Evolutionary conservation across 2,888 invertebrate genomes (phyloP), one percentile per base, ranked within the genome.

Genomic region (Dermolepida albohirtum): DNA sequence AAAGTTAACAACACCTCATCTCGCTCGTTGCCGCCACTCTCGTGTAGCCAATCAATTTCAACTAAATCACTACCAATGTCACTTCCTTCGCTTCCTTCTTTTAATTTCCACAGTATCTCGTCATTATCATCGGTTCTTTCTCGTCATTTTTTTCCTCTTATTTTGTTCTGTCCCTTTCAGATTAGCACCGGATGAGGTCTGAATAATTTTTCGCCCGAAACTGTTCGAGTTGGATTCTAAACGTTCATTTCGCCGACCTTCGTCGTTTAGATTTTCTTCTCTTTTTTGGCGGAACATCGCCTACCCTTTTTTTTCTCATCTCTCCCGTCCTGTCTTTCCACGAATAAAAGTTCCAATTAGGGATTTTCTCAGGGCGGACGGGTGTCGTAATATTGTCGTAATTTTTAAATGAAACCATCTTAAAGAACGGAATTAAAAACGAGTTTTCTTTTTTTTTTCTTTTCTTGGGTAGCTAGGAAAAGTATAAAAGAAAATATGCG

Each of bases 261-360:
- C 47, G 29, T 59, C 27, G 22, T 59, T 47, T 14, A 5, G 57
- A 57, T 27, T 57, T 40, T 14, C 17, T 17, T n/a, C n/a, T 14
- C 47, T 8, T 16, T 22, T 14, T 29, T 14, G 12, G 8, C 22
- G 22, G 2, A 8, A 7, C 11, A 7, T 59, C 44, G 17, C 59
- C 59, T n/a, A 29, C 34, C 44, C 59, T 47, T 29, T 14, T 59
- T 34, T 17, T 59, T 47, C 8, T 1, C 43, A 44, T 44, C 44
- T 40, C 12, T 43, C 49, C 11, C 49, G 10, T 7, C n/a, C 11
- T 14, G 47, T 29, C 17, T 43, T 52, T 7, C 14, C 12, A 34
- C 59, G 59, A 47, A 59, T 59, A 59, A 59, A 59, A 59, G 47
- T 59, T 59, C 59, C 59, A 59, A 59, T 59, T 59, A 59, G 59